Base-by-base conservation (phyloP, 2,888 invertebrate genomes). In the Drosophila setosimentum region DNA sequence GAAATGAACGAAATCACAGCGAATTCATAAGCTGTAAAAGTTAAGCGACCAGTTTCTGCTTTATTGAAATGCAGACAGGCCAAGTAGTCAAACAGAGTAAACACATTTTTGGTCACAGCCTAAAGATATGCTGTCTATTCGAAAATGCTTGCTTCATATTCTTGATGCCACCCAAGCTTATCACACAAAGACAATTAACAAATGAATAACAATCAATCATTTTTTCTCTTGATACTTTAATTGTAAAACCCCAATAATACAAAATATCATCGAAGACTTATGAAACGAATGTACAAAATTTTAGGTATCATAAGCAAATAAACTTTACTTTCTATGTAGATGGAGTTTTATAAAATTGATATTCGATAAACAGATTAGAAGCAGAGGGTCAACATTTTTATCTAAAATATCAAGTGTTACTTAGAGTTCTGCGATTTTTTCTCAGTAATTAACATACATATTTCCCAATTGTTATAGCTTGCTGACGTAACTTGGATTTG, bases 91-190 rank as follows among this genome's bases (percentile, higher is more conserved):
- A 16, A 16, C 24, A 45, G 30, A 51, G n/a, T 2, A 7, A 51
- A 13, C n/a, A 18, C 18, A 18, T 51, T 30, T 21, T 18, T 51
- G 11, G n/a, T n/a, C 24, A 0, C 33, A 16, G 55, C 55, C 55
- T 27, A 37, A 55, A 37, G 11, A 27, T 55, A 57, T 57, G 55
- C 55, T 8, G 18, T 16, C 8, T 16, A 40, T 57, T 57, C n/a
- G 13, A n/a, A 16, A 55, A 35, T 54, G 32, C 51, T 51, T 29
- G 16, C 21, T 21, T 16, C 8, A 16, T 8, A 4, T 7, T 21
- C 4, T 45, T 7, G 7, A 3, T 13, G 13, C 21, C 13, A 16
- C 16, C 21, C 16, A 16, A 7, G 21, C 21, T 21, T 21, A 45
- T 45, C 21, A 2, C 21, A 1, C 2, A 45, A 16, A 21, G 13